These are phyloP conservation scores for Heterohyrax brucei DNA, from an alignment of 2,797 vertebrate genomes.

Conservation along the genomic window DNA sequence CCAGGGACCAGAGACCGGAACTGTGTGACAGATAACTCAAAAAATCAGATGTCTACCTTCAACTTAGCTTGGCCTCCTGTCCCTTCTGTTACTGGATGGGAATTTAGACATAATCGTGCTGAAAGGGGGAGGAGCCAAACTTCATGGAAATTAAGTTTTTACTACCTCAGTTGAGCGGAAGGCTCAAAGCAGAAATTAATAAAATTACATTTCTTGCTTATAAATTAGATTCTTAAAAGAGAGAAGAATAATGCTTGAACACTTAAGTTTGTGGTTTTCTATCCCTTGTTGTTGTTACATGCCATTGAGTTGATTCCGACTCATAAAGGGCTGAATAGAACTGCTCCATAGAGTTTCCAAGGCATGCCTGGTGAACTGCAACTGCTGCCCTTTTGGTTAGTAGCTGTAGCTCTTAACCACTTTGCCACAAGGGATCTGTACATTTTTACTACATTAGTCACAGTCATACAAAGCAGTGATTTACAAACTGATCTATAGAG, in stretches of 20 bases:
- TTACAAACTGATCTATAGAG: constrained; percentile 36
- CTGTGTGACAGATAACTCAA: constrained; percentile 34
- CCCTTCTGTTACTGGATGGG: background rate
- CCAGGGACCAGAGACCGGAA: background rate
- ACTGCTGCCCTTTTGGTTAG: no score
- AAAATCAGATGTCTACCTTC: background rate
- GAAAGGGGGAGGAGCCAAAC: constrained; percentile 5
- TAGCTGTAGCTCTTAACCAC: no score
- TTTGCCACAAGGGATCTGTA: background rate
- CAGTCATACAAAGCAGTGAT: background rate
- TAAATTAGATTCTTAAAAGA: constrained; percentile 53
- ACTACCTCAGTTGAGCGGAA: background rate
- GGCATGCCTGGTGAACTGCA: no score
- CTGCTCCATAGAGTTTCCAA: no score
- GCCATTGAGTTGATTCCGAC: no score
- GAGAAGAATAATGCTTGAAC: background rate
- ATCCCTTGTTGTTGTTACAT: background rate
- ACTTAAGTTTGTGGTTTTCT: constrained; percentile 41
- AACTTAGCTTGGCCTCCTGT: background rate
- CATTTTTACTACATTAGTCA: constrained; percentile 21
- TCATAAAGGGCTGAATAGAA: no score
- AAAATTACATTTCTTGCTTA: constrained; percentile 52
- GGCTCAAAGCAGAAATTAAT: constrained; percentile 23
- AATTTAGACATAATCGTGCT: constrained; percentile 33
- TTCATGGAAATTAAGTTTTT: constrained; percentile 9